Base-by-base conservation (phyloP, 2,888 invertebrate genomes). In the Anagyrus pseudococci region DNA sequence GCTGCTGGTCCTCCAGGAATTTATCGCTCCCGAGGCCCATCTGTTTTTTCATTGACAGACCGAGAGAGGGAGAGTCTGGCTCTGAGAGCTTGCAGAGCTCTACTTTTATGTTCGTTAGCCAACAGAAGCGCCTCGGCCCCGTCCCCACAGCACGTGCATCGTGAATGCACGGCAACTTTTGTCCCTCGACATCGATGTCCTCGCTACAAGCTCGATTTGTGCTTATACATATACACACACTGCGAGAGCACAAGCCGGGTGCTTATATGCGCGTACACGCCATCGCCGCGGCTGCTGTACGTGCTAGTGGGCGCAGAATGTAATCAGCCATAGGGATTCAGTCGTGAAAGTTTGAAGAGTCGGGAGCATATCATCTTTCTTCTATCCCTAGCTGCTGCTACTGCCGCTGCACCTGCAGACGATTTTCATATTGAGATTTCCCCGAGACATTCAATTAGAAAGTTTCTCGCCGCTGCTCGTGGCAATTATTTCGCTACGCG, bases 101-200 rank as follows among this genome's bases (percentile, higher is more conserved):
- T 29, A 7, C 10, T 29, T 29, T 29, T 7, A 29, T 29, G 10
- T 29, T 29, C 29, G 10, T 29, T 29, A 29, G 4, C 4, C 29
- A 10, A 29, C 29, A 7, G 29, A 4, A 7, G 10, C 10, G 29
- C 29, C 10, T 4, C 10, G 29, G 29, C 29, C 4, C 29, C 29
- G 6, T 29, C 29, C 10, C 29, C 29, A n/a, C n/a, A n/a, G n/a
- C n/a, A n/a, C 29, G 29, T 29, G 29, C 10, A 10, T 7, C 6
- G 10, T 29, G 10, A 29, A 29, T 7, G 4, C 29, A 29, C 4
- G 29, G 4, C 10, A 10, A 29, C 53, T 54, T 69, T 70, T 70
- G 72, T 74, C 77, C 78, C 75, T 77, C 73, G 76, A 72, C 74
- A 75, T 29, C 10, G 6, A 7, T 29, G 4, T 29, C 4, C 29